These are phyloP conservation scores for Halcyon malimbica DNA, from an alignment of 2,113 vertebrate genomes.

Conservation along the genomic window DNA sequence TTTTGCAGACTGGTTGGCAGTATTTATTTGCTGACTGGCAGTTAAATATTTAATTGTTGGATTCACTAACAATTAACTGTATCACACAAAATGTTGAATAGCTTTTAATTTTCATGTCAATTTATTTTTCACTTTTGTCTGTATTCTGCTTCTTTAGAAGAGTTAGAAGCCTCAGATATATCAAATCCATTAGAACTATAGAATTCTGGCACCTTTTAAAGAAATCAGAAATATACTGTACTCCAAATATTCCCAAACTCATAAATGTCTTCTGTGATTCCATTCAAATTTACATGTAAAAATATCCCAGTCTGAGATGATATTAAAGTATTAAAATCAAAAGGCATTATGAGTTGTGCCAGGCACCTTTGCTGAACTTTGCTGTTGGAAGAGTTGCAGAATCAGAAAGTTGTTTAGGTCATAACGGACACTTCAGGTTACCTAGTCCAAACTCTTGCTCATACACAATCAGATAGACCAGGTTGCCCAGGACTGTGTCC, in stretches of 20 bases:
- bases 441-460: neutral
- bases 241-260: neutral
- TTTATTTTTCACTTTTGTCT: neutral
- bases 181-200: neutral
- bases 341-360: neutral
- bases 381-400: neutral
- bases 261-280: neutral
- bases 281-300: neutral
- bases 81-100: neutral
- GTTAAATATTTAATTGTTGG: conserved; percentile 35
- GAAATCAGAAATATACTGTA: neutral
- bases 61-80: neutral
- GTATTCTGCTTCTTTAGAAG: neutral
- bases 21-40: conserved; percentile 12
- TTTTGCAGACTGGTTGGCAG: neutral
- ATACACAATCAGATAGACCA: neutral
- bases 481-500: neutral
- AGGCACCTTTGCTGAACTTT: neutral
- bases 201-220: neutral
- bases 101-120: neutral
- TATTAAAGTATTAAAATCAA: neutral
- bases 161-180: neutral
- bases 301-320: neutral
- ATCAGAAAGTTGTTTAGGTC: neutral
- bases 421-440: neutral